These are phyloP conservation scores for Latheticus oryzae DNA, from an alignment of 2,888 invertebrate species.

Conservation along the genomic window DNA sequence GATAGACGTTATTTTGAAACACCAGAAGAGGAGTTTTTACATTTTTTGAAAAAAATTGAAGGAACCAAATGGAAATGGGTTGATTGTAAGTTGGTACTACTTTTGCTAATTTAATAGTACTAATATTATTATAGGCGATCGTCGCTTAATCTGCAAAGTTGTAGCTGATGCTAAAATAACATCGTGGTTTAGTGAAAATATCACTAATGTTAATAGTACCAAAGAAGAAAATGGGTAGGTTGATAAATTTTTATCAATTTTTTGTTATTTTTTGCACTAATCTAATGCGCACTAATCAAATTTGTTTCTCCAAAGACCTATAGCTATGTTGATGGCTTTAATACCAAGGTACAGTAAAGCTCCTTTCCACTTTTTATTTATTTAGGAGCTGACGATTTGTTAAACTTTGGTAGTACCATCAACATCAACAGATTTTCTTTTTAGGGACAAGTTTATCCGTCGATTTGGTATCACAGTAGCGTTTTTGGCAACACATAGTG, in stretches of 20 bases:
- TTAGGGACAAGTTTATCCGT: conserved; percentile 35
- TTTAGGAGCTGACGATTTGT: conserved; percentile 1
- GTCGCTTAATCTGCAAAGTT: conserved; percentile 84
- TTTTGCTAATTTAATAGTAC: no score
- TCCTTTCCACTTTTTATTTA: conserved; percentile 19
- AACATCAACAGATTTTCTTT: conserved; percentile 11
- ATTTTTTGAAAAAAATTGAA: conserved; percentile 83
- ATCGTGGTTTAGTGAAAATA: conserved; percentile 85
- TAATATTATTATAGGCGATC: conserved; percentile 74
- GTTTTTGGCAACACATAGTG: conserved; percentile 91
- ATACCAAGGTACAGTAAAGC: conserved; percentile 90
- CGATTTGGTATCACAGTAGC: conserved; percentile 74
- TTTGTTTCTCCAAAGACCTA: conserved; percentile 73
- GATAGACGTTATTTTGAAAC: conserved; percentile 69
- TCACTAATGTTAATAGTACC: conserved; percentile 70
- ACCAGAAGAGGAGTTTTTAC: conserved; percentile 81
- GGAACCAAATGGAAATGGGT: conserved; percentile 87
- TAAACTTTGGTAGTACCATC: neutral
- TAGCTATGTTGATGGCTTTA: conserved; percentile 93
- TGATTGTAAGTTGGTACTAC: conserved; percentile 52
- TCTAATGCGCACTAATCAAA: conserved; percentile 32
- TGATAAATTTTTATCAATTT: conserved; percentile 7
- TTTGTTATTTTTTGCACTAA: conserved; percentile 11
- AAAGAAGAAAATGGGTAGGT: conserved; percentile 80
- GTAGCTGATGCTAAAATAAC: conserved; percentile 91